Evolutionary conservation across 2,797 vertebrate species (phyloP).

Genomic region (Oryzias dopingdopingensis): DNA sequence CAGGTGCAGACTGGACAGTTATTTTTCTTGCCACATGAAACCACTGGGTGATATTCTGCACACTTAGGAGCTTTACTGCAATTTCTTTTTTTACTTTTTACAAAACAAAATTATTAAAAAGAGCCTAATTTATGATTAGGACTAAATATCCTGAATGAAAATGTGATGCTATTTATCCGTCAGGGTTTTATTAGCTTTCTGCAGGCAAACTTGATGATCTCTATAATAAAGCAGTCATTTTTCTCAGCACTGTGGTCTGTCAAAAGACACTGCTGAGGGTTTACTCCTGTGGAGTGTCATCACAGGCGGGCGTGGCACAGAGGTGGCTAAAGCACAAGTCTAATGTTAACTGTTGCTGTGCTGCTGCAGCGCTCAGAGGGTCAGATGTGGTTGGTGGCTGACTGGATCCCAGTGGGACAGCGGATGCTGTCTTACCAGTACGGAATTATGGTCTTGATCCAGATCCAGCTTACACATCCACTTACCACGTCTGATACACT

Average conservation of each 20-base stretch:
- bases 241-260: neutral
- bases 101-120: conserved; percentile 11
- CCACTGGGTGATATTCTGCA: conserved; percentile 18
- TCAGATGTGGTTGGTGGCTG: conserved; percentile 67
- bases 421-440: conserved; percentile 40
- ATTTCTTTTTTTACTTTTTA: conserved; percentile 20
- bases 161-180: neutral
- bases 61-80: conserved; percentile 22
- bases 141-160: no score
- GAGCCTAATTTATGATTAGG: conserved; percentile 9
- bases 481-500: conserved; percentile 52
- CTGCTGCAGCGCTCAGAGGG: conserved; percentile 46
- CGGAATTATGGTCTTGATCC: conserved; percentile 57
- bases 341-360: conserved; percentile 68
- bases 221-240: conserved; percentile 10
- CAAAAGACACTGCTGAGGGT: conserved; percentile 36
- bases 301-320: conserved; percentile 60
- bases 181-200: conserved; percentile 7
- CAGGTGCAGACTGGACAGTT: conserved; percentile 39
- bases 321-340: conserved; percentile 56
- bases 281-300: conserved; percentile 57
- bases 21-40: conserved; percentile 38
- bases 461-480: conserved; percentile 36
- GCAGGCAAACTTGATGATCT: conserved; percentile 3
- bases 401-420: conserved; percentile 61